Evolutionary conservation across 2,888 invertebrate genomes (phyloP).

Genomic region (Lithophane leautieri): DNA sequence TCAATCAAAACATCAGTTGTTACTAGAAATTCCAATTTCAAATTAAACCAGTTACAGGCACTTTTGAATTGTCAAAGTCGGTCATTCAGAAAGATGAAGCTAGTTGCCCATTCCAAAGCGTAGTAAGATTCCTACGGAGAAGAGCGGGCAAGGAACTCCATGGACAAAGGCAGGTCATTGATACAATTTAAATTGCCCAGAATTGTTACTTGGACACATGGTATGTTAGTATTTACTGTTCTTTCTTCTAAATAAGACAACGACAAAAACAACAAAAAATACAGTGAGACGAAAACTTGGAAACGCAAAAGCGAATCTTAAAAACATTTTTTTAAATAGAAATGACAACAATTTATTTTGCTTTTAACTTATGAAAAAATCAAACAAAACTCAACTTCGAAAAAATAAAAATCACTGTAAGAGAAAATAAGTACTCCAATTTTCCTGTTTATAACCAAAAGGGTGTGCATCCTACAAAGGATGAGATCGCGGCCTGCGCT

Average conservation of each 20-base stretch:
- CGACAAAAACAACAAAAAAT: not conserved
- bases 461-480: conserved; percentile 70
- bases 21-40: not conserved
- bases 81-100: not conserved
- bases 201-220: not conserved
- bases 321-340: not conserved
- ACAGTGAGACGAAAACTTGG: too few species aligned
- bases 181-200: not conserved
- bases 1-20: not conserved
- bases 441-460: conserved; percentile 34
- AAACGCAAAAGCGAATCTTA: not conserved
- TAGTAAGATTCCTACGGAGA: not conserved
- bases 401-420: not conserved
- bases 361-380: not conserved
- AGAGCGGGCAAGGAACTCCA: not conserved
- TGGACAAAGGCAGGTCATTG: not conserved
- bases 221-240: too few species aligned
- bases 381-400: not conserved
- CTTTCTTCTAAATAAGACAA: too few species aligned
- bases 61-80: not conserved
- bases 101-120: not conserved
- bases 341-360: not conserved
- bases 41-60: not conserved
- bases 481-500: conserved; percentile 76
- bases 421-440: not conserved